Percentiles rank a stretch among this genome's conserved stretches.
These are phyloP conservation scores for Cephalophus harveyi DNA, from an alignment of 2,113 vertebrate species.

Conservation along the genomic window DNA sequence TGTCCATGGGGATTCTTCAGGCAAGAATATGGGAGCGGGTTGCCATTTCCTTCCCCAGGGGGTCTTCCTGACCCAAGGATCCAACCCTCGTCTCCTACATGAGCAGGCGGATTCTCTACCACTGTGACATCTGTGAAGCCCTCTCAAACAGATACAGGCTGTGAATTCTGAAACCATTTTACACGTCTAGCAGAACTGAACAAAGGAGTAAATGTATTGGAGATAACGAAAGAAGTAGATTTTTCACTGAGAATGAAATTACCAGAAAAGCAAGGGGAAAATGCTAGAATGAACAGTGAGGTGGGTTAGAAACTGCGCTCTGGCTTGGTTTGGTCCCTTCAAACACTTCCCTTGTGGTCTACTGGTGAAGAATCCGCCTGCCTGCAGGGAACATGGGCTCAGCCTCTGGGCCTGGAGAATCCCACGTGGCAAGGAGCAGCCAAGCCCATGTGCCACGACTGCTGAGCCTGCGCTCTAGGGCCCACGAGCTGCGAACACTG, in stretches of 20 bases:
- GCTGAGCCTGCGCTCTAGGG: neutral
- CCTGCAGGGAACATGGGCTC: neutral
- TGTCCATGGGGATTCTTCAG: neutral
- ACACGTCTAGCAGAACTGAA: neutral
- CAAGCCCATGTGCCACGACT: neutral
- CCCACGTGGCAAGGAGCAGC: neutral
- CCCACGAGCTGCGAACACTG: neutral
- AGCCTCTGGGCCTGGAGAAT: neutral
- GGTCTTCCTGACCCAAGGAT: neutral
- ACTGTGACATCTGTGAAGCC: neutral
- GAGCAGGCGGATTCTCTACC: neutral
- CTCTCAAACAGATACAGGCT: neutral
- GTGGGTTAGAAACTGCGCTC: neutral
- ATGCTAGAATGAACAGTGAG: neutral
- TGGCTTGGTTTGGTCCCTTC: neutral
- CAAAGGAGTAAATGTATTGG: neutral
- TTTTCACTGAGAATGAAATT: neutral
- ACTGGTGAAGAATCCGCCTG: neutral
- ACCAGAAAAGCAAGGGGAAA: neutral
- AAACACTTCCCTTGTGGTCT: neutral
- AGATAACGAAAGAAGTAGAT: neutral
- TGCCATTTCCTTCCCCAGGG: neutral
- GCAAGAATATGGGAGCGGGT: neutral
- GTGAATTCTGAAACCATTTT: neutral
- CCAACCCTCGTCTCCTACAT: fast-evolving